Percentiles rank a stretch among this genome's conserved stretches.
phyloP scores from a whole-genome alignment of 2,888 invertebrate genomes.

The Nipponacmea schrenckii region DNA sequence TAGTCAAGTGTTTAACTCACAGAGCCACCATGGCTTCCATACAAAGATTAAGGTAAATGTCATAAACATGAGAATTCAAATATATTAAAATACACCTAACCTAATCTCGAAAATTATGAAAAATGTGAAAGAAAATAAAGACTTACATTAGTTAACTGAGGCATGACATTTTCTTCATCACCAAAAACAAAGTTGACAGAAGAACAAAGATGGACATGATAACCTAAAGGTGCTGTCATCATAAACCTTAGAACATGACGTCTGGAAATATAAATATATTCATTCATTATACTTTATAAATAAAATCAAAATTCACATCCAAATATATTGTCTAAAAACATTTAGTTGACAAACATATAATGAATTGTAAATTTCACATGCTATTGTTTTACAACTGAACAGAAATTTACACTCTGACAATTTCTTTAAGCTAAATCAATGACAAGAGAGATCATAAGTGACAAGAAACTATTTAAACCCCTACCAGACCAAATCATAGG shows the following conservation, averaged over 20 bases:
- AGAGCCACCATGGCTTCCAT: too few species aligned
- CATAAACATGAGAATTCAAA: too few species aligned
- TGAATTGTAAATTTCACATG: not conserved
- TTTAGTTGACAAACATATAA: not conserved
- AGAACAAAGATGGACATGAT: constrained; percentile 65
- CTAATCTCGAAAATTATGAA: too few species aligned
- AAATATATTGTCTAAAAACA: not conserved
- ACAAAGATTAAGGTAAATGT: too few species aligned
- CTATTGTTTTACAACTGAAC: not conserved
- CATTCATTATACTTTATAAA: not conserved
- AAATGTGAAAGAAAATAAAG: too few species aligned
- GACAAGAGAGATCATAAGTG: too few species aligned
- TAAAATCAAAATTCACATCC: not conserved
- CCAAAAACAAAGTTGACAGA: constrained; percentile 65
- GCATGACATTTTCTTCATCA: constrained; percentile 67
- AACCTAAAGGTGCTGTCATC: constrained; percentile 64
- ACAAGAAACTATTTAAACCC: too few species aligned
- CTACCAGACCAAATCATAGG: too few species aligned
- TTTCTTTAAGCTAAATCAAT: not conserved
- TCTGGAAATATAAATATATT: constrained; percentile 40
- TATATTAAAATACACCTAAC: too few species aligned
- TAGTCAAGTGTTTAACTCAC: too few species aligned
- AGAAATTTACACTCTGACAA: not conserved
- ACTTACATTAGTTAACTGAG: constrained; percentile 62
- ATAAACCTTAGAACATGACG: constrained; percentile 66